Percentiles rank a stretch among this genome's conserved stretches.
Conservation (phyloP, 1,140 invertebrate species). For the Hydropsyche tenuis region DNA sequence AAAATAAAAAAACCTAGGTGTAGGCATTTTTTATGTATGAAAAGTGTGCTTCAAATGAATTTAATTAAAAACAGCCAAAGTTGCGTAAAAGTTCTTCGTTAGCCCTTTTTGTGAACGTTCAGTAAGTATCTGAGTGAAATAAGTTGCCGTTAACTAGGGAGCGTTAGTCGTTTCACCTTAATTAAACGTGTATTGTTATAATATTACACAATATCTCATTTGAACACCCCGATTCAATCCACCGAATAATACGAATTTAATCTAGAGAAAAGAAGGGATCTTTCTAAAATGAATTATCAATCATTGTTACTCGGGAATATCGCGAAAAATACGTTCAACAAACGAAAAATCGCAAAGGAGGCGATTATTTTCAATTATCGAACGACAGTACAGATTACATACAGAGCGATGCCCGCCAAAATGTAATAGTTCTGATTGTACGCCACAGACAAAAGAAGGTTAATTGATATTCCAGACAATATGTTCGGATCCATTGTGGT, state of each 20-base stretch:
- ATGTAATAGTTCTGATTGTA: not conserved
- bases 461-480: constrained; percentile 28
- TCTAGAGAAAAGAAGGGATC: no score
- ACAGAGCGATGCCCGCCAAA: not conserved
- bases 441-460: constrained; percentile 11
- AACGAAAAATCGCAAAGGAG: not conserved
- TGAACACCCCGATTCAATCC: no score
- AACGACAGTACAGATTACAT: not conserved
- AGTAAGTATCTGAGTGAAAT: not conserved
- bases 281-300: no score
- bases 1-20: no score
- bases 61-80: constrained; percentile 8
- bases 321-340: no score
- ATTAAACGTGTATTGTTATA: constrained; percentile 14
- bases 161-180: not conserved
- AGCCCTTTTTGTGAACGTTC: constrained; percentile 2
- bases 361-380: constrained; percentile 10
- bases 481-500: constrained; percentile 16
- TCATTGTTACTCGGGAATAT: no score
- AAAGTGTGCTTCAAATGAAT: not conserved
- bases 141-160: not conserved
- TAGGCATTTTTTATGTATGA: no score
- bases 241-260: no score
- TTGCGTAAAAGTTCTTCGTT: constrained; percentile 10
- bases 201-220: not conserved